These are phyloP conservation scores for Diglossa brunneiventris DNA, from an alignment of 2,113 vertebrate species.

Conservation along the genomic window DNA sequence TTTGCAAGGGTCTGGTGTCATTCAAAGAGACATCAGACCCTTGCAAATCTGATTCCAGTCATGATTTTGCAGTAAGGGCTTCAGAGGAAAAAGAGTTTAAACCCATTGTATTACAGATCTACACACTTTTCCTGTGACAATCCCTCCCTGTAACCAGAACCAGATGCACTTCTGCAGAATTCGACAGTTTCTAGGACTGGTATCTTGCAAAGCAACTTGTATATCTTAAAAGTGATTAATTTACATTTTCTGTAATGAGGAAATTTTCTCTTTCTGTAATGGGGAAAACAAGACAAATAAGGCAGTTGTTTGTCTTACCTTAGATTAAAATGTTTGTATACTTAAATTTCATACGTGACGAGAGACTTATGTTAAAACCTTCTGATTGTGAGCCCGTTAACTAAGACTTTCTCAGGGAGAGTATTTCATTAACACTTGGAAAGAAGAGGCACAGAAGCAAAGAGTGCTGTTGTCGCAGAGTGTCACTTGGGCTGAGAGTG, in stretches of 20 bases:
- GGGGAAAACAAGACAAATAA: background rate
- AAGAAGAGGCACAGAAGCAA: slow-evolving; percentile 2
- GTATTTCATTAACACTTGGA: background rate
- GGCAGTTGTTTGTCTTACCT: background rate
- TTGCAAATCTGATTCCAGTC: background rate
- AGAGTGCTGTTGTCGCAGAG: background rate
- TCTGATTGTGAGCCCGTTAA: background rate
- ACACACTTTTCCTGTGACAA: background rate
- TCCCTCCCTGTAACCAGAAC: background rate
- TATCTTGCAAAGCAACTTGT: background rate
- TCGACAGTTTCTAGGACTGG: background rate
- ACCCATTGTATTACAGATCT: background rate
- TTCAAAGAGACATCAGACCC: too few relatives aligned
- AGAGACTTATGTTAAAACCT: background rate
- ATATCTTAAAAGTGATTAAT: background rate
- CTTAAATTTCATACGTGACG: background rate
- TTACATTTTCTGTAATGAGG: background rate
- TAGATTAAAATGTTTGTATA: background rate
- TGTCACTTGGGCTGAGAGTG: background rate
- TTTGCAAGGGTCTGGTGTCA: background rate
- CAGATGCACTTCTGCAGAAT: background rate
- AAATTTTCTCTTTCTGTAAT: background rate
- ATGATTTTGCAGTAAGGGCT: background rate
- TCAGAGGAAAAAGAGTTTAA: background rate
- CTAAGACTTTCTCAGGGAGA: background rate